These are phyloP conservation scores for Neopipo cinnamomea DNA, from an alignment of 2,113 vertebrate genomes.

Conservation along the genomic window DNA sequence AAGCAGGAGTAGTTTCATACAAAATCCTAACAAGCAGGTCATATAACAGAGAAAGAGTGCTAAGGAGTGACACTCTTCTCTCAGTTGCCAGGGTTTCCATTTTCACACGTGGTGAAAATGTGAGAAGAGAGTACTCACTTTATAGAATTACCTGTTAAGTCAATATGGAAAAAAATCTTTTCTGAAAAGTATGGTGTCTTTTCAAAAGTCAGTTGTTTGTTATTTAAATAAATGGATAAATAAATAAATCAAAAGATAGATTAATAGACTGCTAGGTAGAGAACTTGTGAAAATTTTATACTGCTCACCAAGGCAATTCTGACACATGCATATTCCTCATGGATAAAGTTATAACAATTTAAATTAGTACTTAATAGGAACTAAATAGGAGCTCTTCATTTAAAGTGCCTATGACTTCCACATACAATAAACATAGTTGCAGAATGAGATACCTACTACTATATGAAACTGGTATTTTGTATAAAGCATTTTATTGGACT, in stretches of 20 bases:
- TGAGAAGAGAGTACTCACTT: neutral
- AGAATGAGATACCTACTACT: neutral
- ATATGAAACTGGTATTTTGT: neutral
- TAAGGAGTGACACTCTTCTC: neutral
- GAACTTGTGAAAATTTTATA: neutral
- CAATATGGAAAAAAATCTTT: neutral
- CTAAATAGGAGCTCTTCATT: neutral
- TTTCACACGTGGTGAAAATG: neutral
- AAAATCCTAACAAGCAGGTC: neutral
- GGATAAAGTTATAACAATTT: neutral
- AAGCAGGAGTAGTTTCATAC: neutral
- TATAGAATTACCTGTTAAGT: neutral
- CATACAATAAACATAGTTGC: neutral
- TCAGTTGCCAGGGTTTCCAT: neutral
- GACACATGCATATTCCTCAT: neutral
- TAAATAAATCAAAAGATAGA: neutral
- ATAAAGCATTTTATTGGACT: neutral
- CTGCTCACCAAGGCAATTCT: neutral
- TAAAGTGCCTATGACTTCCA: neutral
- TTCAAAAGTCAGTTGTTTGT: neutral
- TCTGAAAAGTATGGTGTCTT: neutral
- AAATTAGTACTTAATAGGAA: neutral
- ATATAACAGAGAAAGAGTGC: neutral
- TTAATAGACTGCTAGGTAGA: neutral
- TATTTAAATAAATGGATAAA: neutral